Evolutionary conservation across 2,113 vertebrate species (phyloP).

Genomic region (Cochlearius cochlearius): DNA sequence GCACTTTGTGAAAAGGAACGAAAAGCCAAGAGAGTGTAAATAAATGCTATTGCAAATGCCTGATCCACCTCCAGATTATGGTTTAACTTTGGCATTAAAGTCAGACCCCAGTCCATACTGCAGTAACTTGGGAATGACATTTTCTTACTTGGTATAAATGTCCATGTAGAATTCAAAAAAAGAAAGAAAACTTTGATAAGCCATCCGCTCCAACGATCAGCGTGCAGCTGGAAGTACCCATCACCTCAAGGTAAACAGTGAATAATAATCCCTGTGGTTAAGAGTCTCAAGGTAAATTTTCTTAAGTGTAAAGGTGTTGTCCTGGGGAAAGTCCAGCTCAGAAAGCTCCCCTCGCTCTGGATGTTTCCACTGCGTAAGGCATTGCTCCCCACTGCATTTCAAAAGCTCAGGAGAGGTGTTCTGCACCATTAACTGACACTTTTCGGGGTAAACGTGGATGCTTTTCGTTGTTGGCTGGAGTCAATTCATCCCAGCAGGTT

Average conservation of each 20-base stretch:
- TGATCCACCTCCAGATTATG: not conserved
- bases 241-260: not conserved
- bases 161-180: not conserved
- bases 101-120: not conserved
- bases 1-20: not conserved
- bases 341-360: not conserved
- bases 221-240: not conserved
- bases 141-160: not conserved
- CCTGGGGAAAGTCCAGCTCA: constrained; percentile 21
- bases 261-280: not conserved
- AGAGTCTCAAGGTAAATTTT: not conserved
- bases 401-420: not conserved
- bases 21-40: not conserved
- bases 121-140: not conserved
- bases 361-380: not conserved
- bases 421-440: not conserved
- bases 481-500: not conserved
- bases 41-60: not conserved
- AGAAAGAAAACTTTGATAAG: not conserved
- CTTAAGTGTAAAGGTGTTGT: not conserved
- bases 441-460: not conserved
- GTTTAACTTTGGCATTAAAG: not conserved
- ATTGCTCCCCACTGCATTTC: not conserved
- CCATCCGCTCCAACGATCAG: not conserved
- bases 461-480: not conserved